phyloP scores from a whole-genome alignment of 2,888 invertebrate species.

The Rhogogaster chlorosoma region DNA sequence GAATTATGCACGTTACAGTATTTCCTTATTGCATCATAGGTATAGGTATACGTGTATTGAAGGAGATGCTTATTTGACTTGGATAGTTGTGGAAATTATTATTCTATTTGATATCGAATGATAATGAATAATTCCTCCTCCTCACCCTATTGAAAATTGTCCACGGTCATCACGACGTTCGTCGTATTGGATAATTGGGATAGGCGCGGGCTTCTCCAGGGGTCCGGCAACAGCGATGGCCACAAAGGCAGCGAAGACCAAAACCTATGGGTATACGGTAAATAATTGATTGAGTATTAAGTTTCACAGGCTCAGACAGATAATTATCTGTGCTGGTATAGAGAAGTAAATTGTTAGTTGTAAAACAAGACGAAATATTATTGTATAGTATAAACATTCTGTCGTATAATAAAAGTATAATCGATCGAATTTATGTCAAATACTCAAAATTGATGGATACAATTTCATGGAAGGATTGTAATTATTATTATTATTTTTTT shows the following conservation, averaged over 20 bases:
- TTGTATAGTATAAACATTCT: not conserved
- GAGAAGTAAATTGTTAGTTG: not conserved
- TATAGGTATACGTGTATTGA: not conserved
- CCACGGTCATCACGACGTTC: slow-evolving; percentile 18
- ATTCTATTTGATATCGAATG: not conserved
- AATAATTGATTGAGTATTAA: not conserved
- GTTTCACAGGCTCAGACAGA: not conserved
- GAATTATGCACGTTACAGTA: not conserved
- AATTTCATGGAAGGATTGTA: not conserved
- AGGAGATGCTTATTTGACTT: not conserved
- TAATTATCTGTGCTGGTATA: not conserved
- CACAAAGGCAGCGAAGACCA: slow-evolving; percentile 46
- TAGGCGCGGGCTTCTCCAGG: not conserved
- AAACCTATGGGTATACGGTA: slow-evolving; percentile 15
- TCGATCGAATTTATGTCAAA: not conserved
- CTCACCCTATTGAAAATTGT: slow-evolving; percentile 40
- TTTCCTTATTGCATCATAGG: not conserved
- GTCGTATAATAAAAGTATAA: not conserved
- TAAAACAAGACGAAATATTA: not conserved
- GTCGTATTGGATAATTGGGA: slow-evolving; percentile 41
- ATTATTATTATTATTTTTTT: not conserved
- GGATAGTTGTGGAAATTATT: not conserved
- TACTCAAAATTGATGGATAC: not conserved
- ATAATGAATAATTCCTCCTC: not conserved
- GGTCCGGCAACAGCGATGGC: slow-evolving; percentile 42